Base-by-base conservation (phyloP, 1,140 invertebrate genomes). In the Drosophila serrata region DNA sequence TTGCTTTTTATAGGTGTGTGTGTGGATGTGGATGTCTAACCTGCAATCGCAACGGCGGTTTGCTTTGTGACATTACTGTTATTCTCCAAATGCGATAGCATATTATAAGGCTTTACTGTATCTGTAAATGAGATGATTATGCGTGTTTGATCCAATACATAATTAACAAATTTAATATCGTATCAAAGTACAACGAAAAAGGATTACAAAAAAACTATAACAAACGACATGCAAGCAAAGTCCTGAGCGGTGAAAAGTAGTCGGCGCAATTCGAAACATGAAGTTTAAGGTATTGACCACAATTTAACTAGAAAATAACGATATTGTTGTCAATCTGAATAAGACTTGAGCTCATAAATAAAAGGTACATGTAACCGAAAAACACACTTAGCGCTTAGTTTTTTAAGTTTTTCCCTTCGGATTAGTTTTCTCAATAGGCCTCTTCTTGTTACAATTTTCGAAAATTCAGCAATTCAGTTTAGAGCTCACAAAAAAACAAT, bases 71-170 rank as follows among this genome's bases (percentile, higher is more conserved):
- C 81, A 90, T 92, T 92, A 91, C 91, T 91, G 85, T 92, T 92
- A 73, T 91, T 92, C 90, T 92, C 91, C 91, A 92, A 92, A 92
- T 92, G 91, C 75, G 91, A 92, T 70, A 92, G 91, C 91, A 92
- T 92, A 87, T 92, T 92, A 92, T 92, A 92, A 69, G 91, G 91
- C 88, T 88, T 92, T 82, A 91, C 79, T 75, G 88, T 82, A 91
- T 88, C 91, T 92, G 91, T 69, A 92, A 92, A 87, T 86, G 86
- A 82, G 76, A 87, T 87, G 81, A 90, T 90, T 77, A 90, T 84
- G 80, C 61, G 70, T 63, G 68, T 43, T 62, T 46, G 70, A 33
- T 74, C 56, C 69, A 74, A 55, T 53, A 65, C 72, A 22, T 31
- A 60, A 55, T 68, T 56, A 60, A 49, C 46, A 75, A 35, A 65